Conservation (phyloP, 2,113 vertebrate species). For the Phyllostomus hastatus region DNA sequence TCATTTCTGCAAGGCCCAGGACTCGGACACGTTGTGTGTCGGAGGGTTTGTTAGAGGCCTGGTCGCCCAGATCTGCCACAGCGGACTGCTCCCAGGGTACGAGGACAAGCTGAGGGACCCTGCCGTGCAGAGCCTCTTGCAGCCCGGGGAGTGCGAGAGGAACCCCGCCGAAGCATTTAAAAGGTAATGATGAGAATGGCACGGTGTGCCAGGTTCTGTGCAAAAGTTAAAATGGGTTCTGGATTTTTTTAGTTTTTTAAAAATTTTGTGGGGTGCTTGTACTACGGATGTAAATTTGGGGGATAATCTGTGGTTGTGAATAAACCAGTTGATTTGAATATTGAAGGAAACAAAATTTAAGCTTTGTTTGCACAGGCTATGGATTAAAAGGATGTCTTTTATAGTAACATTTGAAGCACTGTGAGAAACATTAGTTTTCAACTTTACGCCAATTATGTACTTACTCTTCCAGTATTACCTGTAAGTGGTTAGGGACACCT, state of each 20-base stretch:
- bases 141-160: conserved; percentile 94
- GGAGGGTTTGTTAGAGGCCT: conserved; percentile 91
- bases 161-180: conserved; percentile 97
- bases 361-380: not conserved
- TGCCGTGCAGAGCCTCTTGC: conserved; percentile 88
- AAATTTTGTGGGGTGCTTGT: not conserved
- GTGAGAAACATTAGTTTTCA: not conserved
- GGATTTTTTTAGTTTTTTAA: not conserved
- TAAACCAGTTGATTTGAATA: conserved; percentile 16
- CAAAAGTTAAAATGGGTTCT: not conserved
- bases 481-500: not conserved
- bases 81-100: conserved; percentile 90
- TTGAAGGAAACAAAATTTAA: not conserved
- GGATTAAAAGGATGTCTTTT: not conserved
- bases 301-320: not conserved
- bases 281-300: not conserved
- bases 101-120: conserved; percentile 94
- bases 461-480: not conserved
- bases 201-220: not conserved
- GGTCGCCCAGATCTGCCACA: conserved; percentile 89
- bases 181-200: conserved; percentile 83
- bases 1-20: conserved; percentile 96
- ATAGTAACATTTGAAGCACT: not conserved
- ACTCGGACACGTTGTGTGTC: conserved; percentile 92
- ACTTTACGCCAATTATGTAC: not conserved